Conservation (phyloP, 1,140 invertebrate species). For the Zelostemma sp. region DNA sequence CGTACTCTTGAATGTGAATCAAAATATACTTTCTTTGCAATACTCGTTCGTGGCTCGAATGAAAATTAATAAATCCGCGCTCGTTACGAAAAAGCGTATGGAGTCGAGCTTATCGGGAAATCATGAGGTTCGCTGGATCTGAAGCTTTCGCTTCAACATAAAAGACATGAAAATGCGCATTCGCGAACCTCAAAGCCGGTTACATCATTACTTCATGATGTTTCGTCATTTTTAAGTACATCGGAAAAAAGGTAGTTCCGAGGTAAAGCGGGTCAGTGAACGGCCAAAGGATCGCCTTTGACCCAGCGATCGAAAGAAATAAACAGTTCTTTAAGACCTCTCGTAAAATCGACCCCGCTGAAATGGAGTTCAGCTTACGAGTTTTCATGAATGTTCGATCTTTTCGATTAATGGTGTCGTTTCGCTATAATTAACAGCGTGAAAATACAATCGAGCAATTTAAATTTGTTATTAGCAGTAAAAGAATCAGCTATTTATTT, state of each 20-base stretch:
- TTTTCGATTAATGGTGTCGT: not conserved
- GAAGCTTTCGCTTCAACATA: not conserved
- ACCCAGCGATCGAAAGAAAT: conserved; percentile 12
- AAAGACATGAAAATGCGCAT: not conserved
- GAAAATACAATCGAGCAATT: no score
- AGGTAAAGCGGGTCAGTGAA: conserved; percentile 18
- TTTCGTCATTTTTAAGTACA: conserved; percentile 30
- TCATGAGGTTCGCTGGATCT: no score
- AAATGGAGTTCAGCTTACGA: conserved; percentile 3
- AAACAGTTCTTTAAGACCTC: conserved; percentile 8
- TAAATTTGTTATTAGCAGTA: no score
- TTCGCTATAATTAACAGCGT: not conserved
- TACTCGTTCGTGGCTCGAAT: no score
- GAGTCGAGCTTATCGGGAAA: no score
- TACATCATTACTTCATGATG: conserved; percentile 21
- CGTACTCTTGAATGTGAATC: no score
- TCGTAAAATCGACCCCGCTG: not conserved
- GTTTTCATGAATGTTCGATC: not conserved
- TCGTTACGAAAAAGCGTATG: no score
- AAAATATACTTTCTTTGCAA: no score
- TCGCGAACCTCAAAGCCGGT: not conserved
- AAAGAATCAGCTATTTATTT: no score
- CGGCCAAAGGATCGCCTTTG: conserved; percentile 13
- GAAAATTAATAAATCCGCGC: no score
- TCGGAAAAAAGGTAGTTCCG: conserved; percentile 11